Percentiles rank a stretch among this genome's conserved stretches.
phyloP scores from a whole-genome alignment of 2,888 invertebrate genomes.

The Leptura quadrifasciata region DNA sequence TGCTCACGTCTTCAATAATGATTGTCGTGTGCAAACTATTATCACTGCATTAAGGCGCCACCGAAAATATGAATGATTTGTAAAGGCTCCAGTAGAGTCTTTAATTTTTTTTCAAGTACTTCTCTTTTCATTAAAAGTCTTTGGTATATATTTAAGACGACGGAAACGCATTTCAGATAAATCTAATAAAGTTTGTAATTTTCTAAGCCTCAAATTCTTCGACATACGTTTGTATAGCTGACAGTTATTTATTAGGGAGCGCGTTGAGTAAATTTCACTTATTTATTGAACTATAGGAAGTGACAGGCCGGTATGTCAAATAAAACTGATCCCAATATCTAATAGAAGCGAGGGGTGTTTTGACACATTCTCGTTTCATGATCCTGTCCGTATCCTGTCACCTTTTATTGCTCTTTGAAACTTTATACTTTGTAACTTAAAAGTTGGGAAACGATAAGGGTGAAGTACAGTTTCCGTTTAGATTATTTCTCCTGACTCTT shows the following conservation, averaged over 20 bases:
- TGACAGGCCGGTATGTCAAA: slow-evolving; percentile 54
- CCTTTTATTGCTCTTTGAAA: slow-evolving; percentile 30
- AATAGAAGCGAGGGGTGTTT: slow-evolving; percentile 34
- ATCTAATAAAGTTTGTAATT: slow-evolving; percentile 26
- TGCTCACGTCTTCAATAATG: too few species aligned
- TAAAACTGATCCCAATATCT: slow-evolving; percentile 35
- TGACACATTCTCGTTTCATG: slow-evolving; percentile 21
- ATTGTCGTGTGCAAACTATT: too few species aligned
- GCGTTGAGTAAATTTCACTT: slow-evolving; percentile 65
- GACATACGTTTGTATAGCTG: slow-evolving; percentile 30
- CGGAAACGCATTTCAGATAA: background rate
- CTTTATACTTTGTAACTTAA: slow-evolving; percentile 26
- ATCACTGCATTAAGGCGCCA: too few species aligned
- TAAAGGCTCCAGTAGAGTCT: too few species aligned
- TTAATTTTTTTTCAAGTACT: too few species aligned
- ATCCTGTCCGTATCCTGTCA: slow-evolving; percentile 39
- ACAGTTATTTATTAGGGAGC: slow-evolving; percentile 65
- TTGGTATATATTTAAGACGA: background rate
- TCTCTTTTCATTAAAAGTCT: too few species aligned
- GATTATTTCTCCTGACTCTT: background rate
- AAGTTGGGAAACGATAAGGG: slow-evolving; percentile 28
- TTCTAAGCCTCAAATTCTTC: slow-evolving; percentile 14
- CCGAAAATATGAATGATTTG: too few species aligned
- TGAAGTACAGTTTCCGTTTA: slow-evolving; percentile 8
- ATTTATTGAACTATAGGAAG: slow-evolving; percentile 63